Percentiles rank a stretch among this genome's conserved stretches.
Evolutionary conservation across 2,113 vertebrate species (phyloP).

Genomic region (Microcebus ravelobensis): DNA sequence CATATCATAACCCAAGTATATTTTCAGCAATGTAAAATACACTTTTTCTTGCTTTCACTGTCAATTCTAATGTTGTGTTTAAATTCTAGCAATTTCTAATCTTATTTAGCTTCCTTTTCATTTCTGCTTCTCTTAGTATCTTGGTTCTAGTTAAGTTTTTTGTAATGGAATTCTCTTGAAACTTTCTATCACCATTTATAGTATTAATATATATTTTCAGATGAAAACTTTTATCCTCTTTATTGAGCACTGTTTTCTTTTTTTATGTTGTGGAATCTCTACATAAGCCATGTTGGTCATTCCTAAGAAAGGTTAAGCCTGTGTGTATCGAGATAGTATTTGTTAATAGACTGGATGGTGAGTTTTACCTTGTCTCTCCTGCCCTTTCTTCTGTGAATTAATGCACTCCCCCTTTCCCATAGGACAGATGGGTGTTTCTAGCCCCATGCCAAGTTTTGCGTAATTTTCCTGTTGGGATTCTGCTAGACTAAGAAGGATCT

Average conservation of each 20-base stretch:
- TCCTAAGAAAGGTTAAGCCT: background rate
- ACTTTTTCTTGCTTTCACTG: background rate
- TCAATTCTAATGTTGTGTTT: conserved; percentile 17
- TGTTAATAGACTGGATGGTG: background rate
- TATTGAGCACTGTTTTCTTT: background rate
- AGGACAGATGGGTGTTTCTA: background rate
- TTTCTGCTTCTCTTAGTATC: background rate
- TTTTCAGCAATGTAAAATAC: background rate
- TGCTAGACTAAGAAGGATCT: background rate
- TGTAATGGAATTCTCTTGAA: background rate
- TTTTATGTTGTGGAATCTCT: background rate
- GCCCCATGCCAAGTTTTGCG: background rate
- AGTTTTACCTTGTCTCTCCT: background rate
- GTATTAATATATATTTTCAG: background rate
- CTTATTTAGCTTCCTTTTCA: background rate
- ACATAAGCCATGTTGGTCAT: background rate
- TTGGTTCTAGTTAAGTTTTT: conserved; percentile 35
- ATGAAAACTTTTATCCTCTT: background rate
- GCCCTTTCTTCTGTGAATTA: background rate
- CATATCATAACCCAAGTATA: background rate
- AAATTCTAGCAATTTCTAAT: background rate
- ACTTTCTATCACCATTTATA: background rate
- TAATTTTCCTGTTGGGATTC: background rate
- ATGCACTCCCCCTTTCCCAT: background rate
- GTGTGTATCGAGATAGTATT: background rate